These are phyloP conservation scores for Cherax destructor DNA, from an alignment of 1,140 invertebrate species.

Conservation along the genomic window DNA sequence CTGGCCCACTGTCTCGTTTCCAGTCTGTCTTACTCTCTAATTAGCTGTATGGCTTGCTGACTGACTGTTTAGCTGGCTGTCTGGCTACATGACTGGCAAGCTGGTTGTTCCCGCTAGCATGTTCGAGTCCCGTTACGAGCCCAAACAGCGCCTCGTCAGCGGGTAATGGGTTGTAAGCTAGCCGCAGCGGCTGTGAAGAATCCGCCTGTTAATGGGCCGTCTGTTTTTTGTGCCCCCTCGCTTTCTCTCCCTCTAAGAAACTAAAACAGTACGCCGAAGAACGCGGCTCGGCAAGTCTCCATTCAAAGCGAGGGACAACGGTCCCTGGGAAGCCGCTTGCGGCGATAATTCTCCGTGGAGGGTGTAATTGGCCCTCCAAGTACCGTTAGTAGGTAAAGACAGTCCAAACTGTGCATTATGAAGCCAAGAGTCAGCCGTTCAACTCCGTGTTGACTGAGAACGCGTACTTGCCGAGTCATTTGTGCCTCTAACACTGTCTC, in stretches of 20 bases:
- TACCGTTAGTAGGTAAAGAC: constrained; percentile 7
- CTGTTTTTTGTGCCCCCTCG: no score
- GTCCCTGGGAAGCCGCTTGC: neutral
- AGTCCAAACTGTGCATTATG: neutral
- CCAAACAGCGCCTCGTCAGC: neutral
- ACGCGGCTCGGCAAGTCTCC: no score
- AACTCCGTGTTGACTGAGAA: neutral
- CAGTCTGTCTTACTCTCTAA: no score
- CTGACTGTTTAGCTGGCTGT: no score
- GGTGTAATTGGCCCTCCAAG: neutral
- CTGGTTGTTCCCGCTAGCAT: neutral
- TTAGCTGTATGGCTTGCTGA: no score
- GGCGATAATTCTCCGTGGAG: neutral
- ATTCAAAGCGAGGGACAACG: no score
- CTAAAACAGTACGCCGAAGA: no score
- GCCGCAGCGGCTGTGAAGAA: neutral
- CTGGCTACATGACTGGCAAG: no score
- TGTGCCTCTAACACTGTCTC: neutral
- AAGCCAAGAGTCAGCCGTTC: neutral
- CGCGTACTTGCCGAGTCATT: neutral
- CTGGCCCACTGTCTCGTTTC: no score
- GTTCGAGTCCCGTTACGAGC: neutral
- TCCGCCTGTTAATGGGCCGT: neutral
- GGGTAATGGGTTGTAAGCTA: neutral
- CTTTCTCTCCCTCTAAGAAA: no score